phyloP scores from a whole-genome alignment of 1,140 invertebrate genomes.

The Trissolcus basalis region DNA sequence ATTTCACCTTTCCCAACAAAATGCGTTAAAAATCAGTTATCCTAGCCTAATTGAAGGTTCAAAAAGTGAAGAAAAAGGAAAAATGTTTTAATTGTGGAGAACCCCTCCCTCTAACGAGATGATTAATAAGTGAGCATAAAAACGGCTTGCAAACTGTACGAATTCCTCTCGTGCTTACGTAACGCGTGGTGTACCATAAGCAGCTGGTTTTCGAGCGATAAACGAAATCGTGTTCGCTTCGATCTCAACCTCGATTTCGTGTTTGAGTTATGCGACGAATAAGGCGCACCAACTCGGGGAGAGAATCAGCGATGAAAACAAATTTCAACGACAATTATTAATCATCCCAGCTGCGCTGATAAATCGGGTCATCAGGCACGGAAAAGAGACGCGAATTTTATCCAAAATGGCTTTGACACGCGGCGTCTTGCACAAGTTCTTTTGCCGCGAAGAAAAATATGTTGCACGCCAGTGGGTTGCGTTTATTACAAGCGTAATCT shows the following conservation, averaged over 20 bases:
- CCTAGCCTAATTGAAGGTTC: no score
- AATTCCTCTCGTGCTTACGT: slow-evolving; percentile 37
- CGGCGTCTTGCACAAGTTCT: no score
- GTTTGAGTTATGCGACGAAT: slow-evolving; percentile 40
- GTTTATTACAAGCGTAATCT: no score
- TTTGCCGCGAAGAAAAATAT: no score
- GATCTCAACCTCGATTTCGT: slow-evolving; percentile 57
- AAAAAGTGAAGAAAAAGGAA: no score
- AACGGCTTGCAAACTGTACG: slow-evolving; percentile 1
- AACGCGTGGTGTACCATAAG: slow-evolving; percentile 36
- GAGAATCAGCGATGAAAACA: slow-evolving; percentile 23
- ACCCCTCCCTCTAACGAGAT: slow-evolving; percentile 18
- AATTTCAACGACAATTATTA: slow-evolving; percentile 28
- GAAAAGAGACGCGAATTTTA: neutral
- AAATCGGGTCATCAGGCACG: neutral
- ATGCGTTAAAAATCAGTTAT: no score
- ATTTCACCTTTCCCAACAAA: no score
- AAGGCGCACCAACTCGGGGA: slow-evolving; percentile 8
- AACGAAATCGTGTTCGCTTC: slow-evolving; percentile 44
- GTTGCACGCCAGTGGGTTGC: no score
- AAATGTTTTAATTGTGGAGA: neutral
- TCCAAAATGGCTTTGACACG: no score
- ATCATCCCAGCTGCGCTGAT: slow-evolving; percentile 3
- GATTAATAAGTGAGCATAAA: slow-evolving; percentile 33
- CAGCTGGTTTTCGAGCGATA: slow-evolving; percentile 38